Evolutionary conservation across 2,888 invertebrate species (phyloP).

Genomic region (Drosophila anceps): DNA sequence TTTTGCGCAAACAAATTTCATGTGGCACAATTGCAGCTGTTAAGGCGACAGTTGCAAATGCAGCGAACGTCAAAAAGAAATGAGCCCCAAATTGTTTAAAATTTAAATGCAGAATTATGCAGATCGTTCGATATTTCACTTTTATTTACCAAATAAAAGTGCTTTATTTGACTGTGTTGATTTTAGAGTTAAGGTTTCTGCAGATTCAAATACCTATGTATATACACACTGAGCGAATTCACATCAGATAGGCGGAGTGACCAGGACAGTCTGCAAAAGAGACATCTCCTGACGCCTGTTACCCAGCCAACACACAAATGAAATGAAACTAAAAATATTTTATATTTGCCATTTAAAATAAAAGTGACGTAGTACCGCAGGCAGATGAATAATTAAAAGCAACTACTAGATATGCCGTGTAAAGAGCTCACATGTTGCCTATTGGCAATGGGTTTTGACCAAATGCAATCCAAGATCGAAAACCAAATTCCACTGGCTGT

Average conservation of each 20-base stretch:
- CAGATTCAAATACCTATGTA: too few species aligned
- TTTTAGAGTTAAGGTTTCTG: not conserved
- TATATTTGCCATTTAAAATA: conserved; percentile 68
- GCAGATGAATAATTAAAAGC: not conserved
- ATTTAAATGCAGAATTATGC: conserved; percentile 13
- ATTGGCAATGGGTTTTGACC: not conserved
- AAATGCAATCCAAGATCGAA: conserved; percentile 1
- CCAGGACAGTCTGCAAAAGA: not conserved
- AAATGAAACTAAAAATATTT: conserved; percentile 44
- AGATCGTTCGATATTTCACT: conserved; percentile 4
- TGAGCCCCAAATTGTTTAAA: conserved; percentile 55
- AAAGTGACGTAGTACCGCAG: conserved; percentile 44
- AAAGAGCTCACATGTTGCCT: not conserved
- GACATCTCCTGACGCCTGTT: not conserved
- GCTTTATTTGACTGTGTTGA: too few species aligned
- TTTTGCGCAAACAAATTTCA: conserved; percentile 24
- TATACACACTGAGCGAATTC: too few species aligned
- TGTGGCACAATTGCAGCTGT: conserved; percentile 49
- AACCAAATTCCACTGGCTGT: conserved; percentile 19
- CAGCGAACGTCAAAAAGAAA: conserved; percentile 46
- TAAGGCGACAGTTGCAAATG: conserved; percentile 69
- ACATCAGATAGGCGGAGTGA: too few species aligned
- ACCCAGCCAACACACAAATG: not conserved
- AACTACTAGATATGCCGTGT: not conserved
- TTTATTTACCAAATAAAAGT: not conserved